Conservation (phyloP, 2,113 vertebrate genomes). For the Machaerirhynchus nigripectus region DNA sequence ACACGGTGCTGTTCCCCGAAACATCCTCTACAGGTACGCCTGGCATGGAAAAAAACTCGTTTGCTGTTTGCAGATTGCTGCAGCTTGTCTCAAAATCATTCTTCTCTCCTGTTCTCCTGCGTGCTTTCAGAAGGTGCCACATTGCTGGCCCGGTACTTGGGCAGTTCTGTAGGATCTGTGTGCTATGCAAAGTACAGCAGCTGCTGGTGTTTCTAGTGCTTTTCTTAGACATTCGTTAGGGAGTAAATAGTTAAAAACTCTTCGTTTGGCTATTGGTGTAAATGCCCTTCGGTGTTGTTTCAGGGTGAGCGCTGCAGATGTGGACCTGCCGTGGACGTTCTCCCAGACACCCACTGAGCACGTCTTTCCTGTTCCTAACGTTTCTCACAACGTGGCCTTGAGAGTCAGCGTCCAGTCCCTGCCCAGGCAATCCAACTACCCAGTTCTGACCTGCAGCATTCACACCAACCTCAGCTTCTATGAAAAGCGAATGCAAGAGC, state of each 20-base stretch:
- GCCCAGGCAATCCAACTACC: conserved; percentile 94
- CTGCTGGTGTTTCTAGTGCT: not conserved
- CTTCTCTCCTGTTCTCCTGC: not conserved
- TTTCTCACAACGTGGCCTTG: conserved; percentile 94
- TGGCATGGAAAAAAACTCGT: not conserved
- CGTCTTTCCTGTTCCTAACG: conserved; percentile 92
- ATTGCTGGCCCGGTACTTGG: not conserved
- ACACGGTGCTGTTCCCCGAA: conserved; percentile 95
- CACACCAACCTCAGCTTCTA: conserved; percentile 86
- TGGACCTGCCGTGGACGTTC: conserved; percentile 91
- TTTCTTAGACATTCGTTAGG: not conserved
- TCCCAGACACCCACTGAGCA: conserved; percentile 93
- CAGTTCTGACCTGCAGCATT: conserved; percentile 92
- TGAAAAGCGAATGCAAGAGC: conserved; percentile 75
- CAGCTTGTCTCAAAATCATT: not conserved
- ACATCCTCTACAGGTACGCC: conserved; percentile 94
- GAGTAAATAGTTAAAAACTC: not conserved
- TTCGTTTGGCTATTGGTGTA: not conserved
- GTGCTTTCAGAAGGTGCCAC: not conserved
- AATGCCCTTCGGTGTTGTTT: conserved; percentile 9
- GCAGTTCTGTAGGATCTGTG: not conserved
- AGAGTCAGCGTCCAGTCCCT: conserved; percentile 95
- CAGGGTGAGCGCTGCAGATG: conserved; percentile 95
- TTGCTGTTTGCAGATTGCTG: not conserved
- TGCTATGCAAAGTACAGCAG: not conserved